A percentile compares a stretch with the other conserved stretches of the same genome.
Evolutionary conservation across 2,888 invertebrate species (phyloP).

Genomic region (Lamellibrachia columna): DNA sequence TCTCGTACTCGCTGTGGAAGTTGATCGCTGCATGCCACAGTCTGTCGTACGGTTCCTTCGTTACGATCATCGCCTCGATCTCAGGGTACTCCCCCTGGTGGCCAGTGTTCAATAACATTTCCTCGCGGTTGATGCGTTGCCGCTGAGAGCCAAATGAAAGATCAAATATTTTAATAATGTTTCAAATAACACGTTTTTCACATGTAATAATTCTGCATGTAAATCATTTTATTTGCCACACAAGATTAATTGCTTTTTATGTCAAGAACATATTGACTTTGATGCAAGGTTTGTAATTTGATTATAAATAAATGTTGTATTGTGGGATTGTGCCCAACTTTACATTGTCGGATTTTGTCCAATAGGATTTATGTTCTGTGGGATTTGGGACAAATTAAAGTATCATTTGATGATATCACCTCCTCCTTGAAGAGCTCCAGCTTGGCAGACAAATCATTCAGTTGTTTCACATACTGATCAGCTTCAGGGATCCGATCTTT

Average conservation of each 20-base stretch:
- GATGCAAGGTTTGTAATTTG: background rate
- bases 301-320: background rate
- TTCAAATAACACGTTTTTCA: background rate
- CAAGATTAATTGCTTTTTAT: background rate
- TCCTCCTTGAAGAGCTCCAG: constrained; percentile 59
- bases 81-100: constrained; percentile 56
- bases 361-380: no score
- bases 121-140: constrained; percentile 58
- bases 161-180: background rate
- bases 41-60: constrained; percentile 63
- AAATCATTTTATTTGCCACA: background rate
- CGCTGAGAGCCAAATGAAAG: background rate
- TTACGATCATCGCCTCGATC: constrained; percentile 54
- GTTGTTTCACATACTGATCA: constrained; percentile 54
- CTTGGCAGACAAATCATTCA: constrained; percentile 54
- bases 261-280: background rate
- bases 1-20: constrained; percentile 61
- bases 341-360: no score
- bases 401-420: constrained; percentile 43
- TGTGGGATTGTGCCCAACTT: no score
- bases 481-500: constrained; percentile 64
- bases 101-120: constrained; percentile 57
- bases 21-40: constrained; percentile 62
- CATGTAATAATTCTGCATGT: background rate
- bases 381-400: no score